A percentile compares a stretch with the other conserved stretches of the same genome.
Evolutionary conservation across 1,140 invertebrate genomes (phyloP).

Genomic region (Microplitis mediator): DNA sequence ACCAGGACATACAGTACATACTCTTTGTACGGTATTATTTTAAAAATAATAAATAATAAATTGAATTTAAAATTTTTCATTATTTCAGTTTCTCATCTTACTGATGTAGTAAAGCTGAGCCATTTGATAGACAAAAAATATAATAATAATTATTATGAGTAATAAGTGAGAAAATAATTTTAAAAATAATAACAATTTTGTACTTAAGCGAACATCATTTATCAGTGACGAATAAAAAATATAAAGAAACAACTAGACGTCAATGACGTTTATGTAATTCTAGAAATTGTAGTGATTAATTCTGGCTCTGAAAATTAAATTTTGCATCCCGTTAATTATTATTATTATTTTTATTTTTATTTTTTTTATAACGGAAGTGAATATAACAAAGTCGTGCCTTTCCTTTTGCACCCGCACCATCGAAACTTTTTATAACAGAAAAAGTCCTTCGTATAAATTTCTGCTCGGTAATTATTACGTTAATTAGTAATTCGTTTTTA

Average conservation of each 20-base stretch:
- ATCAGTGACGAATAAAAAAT: no score
- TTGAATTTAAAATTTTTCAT: background rate
- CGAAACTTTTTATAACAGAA: conserved; percentile 17
- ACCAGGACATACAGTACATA: background rate
- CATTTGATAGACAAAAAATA: no score
- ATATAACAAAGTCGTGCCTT: conserved; percentile 31
- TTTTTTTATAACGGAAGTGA: conserved; percentile 21
- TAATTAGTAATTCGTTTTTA: conserved; percentile 10
- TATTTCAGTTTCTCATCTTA: no score
- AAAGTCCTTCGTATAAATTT: background rate
- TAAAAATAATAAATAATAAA: conserved; percentile 14
- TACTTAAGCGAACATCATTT: no score
- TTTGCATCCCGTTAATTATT: background rate
- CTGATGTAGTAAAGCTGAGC: no score
- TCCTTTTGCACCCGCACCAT: conserved; percentile 23
- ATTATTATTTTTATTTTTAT: background rate
- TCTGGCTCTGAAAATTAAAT: no score
- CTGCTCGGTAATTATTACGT: conserved; percentile 17
- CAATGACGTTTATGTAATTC: no score
- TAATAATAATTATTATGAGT: no score
- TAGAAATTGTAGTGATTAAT: no score
- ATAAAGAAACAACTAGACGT: no score
- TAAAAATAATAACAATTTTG: no score
- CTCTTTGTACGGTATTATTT: background rate
- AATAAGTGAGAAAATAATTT: no score